phyloP scores from a whole-genome alignment of 2,113 vertebrate genomes.

The Rhizomys pruinosus region DNA sequence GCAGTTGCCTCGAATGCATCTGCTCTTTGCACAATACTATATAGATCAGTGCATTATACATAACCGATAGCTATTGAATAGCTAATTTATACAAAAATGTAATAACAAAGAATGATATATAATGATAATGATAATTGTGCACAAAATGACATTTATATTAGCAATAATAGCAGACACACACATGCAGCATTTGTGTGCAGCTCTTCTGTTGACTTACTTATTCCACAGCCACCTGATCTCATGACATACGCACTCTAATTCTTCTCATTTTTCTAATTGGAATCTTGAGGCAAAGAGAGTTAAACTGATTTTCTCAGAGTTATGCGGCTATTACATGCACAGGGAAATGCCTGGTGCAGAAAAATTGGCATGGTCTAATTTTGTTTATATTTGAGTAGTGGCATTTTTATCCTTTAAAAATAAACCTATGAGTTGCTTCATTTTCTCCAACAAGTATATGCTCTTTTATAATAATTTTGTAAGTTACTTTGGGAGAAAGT shows the following conservation, averaged over 20 bases:
- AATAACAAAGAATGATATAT: neutral
- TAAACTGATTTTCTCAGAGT: neutral
- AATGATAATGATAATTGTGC: neutral
- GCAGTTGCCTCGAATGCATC: neutral
- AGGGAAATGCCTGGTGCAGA: neutral
- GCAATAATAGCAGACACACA: neutral
- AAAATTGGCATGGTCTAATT: neutral
- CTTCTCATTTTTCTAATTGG: conserved; percentile 20
- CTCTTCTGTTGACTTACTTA: conserved; percentile 9
- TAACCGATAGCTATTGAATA: neutral
- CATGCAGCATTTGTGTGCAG: neutral
- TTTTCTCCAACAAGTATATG: neutral
- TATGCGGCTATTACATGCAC: neutral
- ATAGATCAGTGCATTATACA: neutral
- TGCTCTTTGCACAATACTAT: neutral
- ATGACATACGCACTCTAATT: neutral
- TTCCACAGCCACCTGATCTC: neutral
- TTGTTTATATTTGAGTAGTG: neutral
- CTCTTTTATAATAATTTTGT: conserved; percentile 38
- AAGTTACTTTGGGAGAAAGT: neutral
- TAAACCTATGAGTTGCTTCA: neutral
- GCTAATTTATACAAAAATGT: neutral
- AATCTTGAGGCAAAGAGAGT: neutral
- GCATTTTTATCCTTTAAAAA: neutral
- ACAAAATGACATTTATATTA: neutral